Evolutionary conservation across 2,113 vertebrate species (phyloP), one percentile per base, ranked within the genome.

Genomic region (Oryzias melastigma): DNA sequence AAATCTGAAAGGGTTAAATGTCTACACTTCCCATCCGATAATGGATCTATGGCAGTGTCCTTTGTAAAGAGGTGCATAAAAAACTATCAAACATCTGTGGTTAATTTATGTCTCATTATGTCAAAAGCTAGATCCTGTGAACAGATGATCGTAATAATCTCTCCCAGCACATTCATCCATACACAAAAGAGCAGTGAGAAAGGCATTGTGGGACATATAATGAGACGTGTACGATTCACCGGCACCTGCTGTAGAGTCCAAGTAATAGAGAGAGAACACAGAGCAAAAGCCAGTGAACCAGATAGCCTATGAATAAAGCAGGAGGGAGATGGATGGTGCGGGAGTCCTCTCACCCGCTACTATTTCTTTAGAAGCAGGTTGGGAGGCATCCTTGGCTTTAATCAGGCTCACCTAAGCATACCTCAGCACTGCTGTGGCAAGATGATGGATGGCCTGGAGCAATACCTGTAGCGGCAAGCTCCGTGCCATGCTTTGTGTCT

Each of bases 401-500:
- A 89, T 88, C 87, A 83, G 79, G 60, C 84, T 84, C 85, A 80
- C 84, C 87, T 85, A 68, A 77, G 76, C 82, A 68, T 71, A 78
- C 77, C 80, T 82, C 80, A 61, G 77, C 22, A 55, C 71, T 46
- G 56, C 75, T 52, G 22, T 59, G 77, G 68, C 75, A 71, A 44
- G 8, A 62, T 89, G 86, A 89, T 89, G 87, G 84, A 89, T 88
- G 72, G 78, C 75, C 77, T 52, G 58, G 51, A 78, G 75, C 67
- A 82, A 77, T 66, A 84, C 79, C 64, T 76, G 73, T 59, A 78
- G 77, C 73, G 69, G 79, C 62, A 61, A 62, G 15, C 60, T 68
- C 77, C 49, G 15, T 19, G 15, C 62, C 18, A 5, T 12, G 53
- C 65, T 62, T 71, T 59, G 73, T 62, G 60, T 81, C 65, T 58